Base-by-base conservation (phyloP, 1,140 invertebrate genomes). In the Cheumatopsyche charites region DNA sequence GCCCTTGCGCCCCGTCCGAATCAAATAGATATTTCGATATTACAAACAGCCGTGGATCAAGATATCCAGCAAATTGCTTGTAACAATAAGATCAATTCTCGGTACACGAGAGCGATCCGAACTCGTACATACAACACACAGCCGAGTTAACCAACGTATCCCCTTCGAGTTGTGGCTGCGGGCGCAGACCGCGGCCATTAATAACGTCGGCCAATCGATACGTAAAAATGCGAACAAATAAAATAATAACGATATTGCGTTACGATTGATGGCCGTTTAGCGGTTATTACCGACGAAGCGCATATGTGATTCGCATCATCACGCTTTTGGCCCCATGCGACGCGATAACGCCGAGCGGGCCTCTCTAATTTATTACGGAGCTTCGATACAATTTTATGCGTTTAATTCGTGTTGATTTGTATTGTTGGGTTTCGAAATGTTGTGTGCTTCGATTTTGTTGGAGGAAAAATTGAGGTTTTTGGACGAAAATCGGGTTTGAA, bases 21-120 rank as follows among this genome's bases (percentile, higher is more conserved):
- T 67, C 65, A 47, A 67, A 67, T 67, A 67, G 52, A 62, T 55
- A 74, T 71, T 71, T 74, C 65, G 70, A 74, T 74, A 71, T 71
- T 74, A 74, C 73, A 74, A 74, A 74, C 62, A 69, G 29, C 73
- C 73, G 73, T 74, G 69, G 65, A 74, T 74, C 73, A 74, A 74
- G 73, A 74, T 74, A 74, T 74, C 73, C 58, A 23, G 58, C 65
- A 61, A 66, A 74, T 71, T 58, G 70, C 62, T 69, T 55, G 65
- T 62, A 72, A 72, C 71, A 72, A 72, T 67, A 62, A 72, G 70
- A 72, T 72, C 70, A 52, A 58, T 66, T 66, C 65, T 72, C 66
- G 58, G 66, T 68, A 68, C 66, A 21, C 12, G 26, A 12, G 43
- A 66, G 63, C 36, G 41, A n/a, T 45, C 7, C 13, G 21, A 21